Conservation (phyloP, 2,888 invertebrate genomes). For the Drosophila paramelanica region DNA sequence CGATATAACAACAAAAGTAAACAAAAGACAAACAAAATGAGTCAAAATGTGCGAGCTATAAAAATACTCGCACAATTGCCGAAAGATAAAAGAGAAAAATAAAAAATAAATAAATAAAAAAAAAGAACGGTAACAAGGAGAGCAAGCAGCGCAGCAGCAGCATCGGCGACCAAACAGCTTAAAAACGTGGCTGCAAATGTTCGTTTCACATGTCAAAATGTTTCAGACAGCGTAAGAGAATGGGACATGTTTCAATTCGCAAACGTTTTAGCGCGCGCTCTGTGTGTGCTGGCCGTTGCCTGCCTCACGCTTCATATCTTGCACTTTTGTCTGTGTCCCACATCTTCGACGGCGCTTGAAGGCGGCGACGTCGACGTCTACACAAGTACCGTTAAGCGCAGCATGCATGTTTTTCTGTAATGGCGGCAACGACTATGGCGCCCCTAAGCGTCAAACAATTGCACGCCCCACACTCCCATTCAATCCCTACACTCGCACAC, state of each 20-base stretch:
- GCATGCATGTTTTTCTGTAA: conserved; percentile 56
- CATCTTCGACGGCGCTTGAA: conserved; percentile 48
- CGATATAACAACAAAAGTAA: conserved; percentile 55
- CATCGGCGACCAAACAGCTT: conserved; percentile 5
- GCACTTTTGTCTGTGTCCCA: conserved; percentile 54
- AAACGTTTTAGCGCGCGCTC: conserved; percentile 33
- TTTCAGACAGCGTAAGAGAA: conserved; percentile 24
- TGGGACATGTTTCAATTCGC: conserved; percentile 45
- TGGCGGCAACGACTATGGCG: conserved; percentile 42
- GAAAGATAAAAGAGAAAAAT: conserved; percentile 7
- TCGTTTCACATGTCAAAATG: conserved; percentile 55
- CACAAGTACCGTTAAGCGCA: conserved; percentile 55
- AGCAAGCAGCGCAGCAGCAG: conserved; percentile 16
- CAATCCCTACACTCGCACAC: neutral
- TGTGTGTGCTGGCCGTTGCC: conserved; percentile 1
- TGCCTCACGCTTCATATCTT: conserved; percentile 30
- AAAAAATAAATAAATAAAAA: conserved; percentile 1
- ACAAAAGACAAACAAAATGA: conserved; percentile 34
- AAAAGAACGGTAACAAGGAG: conserved; percentile 29
- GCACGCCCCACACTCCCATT: neutral
- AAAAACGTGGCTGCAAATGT: conserved; percentile 32
- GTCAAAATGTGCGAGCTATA: conserved; percentile 44
- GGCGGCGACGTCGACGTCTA: conserved; percentile 21
- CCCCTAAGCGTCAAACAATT: conserved; percentile 53
- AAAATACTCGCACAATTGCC: conserved; percentile 41